Conservation (phyloP, 2,797 vertebrate species). For the Rousettus madagascariensis region DNA sequence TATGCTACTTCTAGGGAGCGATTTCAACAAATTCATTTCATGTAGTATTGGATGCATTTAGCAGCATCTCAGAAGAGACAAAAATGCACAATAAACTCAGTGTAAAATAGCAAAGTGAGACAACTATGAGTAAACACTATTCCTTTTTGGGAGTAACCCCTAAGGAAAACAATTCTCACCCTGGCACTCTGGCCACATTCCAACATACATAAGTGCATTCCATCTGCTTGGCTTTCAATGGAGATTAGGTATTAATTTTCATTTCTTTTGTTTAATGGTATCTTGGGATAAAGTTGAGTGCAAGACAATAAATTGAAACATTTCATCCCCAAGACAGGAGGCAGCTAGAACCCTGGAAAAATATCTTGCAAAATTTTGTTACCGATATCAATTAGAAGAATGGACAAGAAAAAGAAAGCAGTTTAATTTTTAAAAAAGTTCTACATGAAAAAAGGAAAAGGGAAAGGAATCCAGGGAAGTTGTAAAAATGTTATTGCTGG, state of each 20-base stretch:
- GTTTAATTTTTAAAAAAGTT: not conserved
- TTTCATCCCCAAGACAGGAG: not conserved
- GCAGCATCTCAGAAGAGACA: conserved; percentile 38
- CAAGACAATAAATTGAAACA: not conserved
- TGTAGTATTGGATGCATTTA: conserved; percentile 55
- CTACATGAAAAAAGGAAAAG: not conserved
- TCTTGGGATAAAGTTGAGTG: conserved; percentile 28
- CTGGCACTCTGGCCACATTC: not conserved
- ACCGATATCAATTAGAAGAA: not conserved
- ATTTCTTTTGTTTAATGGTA: conserved; percentile 32
- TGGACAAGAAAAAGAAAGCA: not conserved
- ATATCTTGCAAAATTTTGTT: not conserved
- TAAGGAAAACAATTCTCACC: not conserved
- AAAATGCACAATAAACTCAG: conserved; percentile 48
- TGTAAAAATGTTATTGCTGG: conserved; percentile 9
- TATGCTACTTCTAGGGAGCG: conserved; percentile 46
- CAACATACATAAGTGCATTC: not conserved
- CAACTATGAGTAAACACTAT: not conserved
- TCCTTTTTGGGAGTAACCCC: not conserved
- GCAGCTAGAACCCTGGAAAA: not conserved
- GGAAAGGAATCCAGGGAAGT: not conserved
- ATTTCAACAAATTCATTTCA: conserved; percentile 60
- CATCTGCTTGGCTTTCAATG: not conserved
- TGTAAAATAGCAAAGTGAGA: conserved; percentile 22
- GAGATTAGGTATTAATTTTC: conserved; percentile 22